A percentile compares a stretch with the other conserved stretches of the same genome.
Conservation (phyloP, 2,113 vertebrate genomes). For the Urocynchramus pylzowi region DNA sequence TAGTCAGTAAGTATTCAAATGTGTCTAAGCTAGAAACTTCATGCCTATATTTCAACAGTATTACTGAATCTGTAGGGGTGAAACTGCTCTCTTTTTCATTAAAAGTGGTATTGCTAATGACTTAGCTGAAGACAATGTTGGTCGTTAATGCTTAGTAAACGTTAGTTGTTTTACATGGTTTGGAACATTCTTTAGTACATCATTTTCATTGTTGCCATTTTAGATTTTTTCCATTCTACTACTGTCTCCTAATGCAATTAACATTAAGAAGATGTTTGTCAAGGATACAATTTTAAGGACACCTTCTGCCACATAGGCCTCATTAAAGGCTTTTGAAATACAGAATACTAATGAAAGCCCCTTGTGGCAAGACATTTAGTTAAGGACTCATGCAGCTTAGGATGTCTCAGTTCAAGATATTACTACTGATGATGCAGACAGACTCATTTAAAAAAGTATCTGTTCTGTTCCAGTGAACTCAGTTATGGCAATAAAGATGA, state of each 20-base stretch:
- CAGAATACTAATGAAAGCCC: constrained; percentile 13
- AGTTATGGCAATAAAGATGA: neutral
- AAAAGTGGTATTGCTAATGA: neutral
- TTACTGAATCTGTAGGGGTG: neutral
- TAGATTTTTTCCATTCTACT: neutral
- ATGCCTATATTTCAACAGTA: neutral
- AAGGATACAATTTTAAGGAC: constrained; percentile 27
- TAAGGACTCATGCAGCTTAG: neutral
- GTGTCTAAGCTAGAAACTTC: neutral
- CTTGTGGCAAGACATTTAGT: constrained; percentile 30
- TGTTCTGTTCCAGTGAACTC: neutral
- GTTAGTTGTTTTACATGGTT: neutral
- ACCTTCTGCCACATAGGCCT: neutral
- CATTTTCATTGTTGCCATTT: neutral
- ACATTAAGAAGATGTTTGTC: constrained; percentile 28
- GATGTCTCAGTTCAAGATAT: neutral
- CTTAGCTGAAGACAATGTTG: neutral
- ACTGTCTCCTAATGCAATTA: neutral
- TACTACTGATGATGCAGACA: neutral
- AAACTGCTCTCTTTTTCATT: neutral
- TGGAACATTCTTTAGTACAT: neutral
- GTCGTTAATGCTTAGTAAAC: neutral
- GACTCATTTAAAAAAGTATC: neutral
- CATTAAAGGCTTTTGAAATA: constrained; percentile 32
- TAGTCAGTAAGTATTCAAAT: neutral